Base-by-base conservation (phyloP, 2,888 invertebrate species). In the Nipponacmea schrenckii region DNA sequence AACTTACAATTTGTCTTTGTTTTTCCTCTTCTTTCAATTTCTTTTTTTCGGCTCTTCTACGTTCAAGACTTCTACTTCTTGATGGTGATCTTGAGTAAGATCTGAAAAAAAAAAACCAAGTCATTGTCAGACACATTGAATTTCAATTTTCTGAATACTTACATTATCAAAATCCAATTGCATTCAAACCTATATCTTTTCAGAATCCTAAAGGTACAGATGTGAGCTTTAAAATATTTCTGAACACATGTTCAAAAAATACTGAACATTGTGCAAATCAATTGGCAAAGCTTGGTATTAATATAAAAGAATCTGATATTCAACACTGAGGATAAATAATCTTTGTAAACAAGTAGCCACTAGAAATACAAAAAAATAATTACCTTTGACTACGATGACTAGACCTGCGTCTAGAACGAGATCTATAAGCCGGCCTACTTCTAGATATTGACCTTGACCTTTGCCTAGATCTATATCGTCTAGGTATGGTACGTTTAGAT, bases 1-100 rank as follows among this genome's bases (percentile, higher is more conserved):
- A 39, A 71, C 79, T 75, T 72, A 85, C 85, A 76, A 84, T 85
- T 68, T 84, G 81, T 71, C 74, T 76, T n/a, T 76, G 64, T 69
- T 82, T 83, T 68, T 83, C 83, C 44, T 79, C 72, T 67, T 80
- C 82, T 69, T 77, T 77, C 56, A 70, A 64, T 64, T 76, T 74
- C 48, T 74, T 73, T 62, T 74, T 76, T 39, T 76, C 73, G 62
- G 70, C 67, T 50, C 70, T 71, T 26, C 68, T 68, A 31, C 78
- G 75, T 67, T 81, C 82, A 46, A 66, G 64, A 10, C 80, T 80
- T 62, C 24, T 27, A 8, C 65, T 65, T 39, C 70, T 44, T 46
- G 73, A 69, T 10, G 44, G 24, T 17, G 66, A 72, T n/a, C 69
- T 62, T 4, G 31, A 69, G 20, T 20, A 62, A 24, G 67, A 68